Evolutionary conservation across 2,113 vertebrate genomes (phyloP), one percentile per base, ranked within the genome.

Genomic region (Caranx ignobilis): DNA sequence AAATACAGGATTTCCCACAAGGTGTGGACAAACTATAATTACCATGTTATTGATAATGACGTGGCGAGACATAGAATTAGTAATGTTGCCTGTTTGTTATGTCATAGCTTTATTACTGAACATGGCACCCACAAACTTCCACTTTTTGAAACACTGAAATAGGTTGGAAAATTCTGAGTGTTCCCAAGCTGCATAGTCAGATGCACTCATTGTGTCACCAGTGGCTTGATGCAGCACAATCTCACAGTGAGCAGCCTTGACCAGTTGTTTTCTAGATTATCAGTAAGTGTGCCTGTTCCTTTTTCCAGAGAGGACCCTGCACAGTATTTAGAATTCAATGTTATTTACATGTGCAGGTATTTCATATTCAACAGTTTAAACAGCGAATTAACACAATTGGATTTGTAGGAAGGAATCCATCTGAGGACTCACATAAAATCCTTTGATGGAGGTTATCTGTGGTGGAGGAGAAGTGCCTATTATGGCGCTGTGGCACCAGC

Each of bases 401-500:
- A 86, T 84, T 79, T 66, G 81, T 47, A 75, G 66, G 81, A 84
- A 75, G 66, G 81, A 84, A 35, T 62, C 63, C 61, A 71, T 78
- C 12, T 47, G 61, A 71, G 74, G 69, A 37, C 65, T 84, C 59
- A 21, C 55, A 34, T 55, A 41, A 74, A 66, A 67, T 73, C 60
- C 41, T 54, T 43, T 54, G 65, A 74, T 77, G 69, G 76, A 75
- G 64, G 50, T 71, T 84, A 61, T 83, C 72, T 82, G 48, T 73
- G 77, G 71, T 82, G 56, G 77, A 77, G 61, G 72, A 66, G 82
- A 70, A 77, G 75, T 82, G 83, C 78, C 82, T 85, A 82, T 91
- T 89, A 78, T 78, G 79, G 68, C 60, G 73, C 80, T 59, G 75
- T 59, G 70, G 74, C 74, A 83, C 75, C 84, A 71, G 86, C 86